Base-by-base conservation (phyloP, 2,888 invertebrate species). In the Malthinus flaveolus region DNA sequence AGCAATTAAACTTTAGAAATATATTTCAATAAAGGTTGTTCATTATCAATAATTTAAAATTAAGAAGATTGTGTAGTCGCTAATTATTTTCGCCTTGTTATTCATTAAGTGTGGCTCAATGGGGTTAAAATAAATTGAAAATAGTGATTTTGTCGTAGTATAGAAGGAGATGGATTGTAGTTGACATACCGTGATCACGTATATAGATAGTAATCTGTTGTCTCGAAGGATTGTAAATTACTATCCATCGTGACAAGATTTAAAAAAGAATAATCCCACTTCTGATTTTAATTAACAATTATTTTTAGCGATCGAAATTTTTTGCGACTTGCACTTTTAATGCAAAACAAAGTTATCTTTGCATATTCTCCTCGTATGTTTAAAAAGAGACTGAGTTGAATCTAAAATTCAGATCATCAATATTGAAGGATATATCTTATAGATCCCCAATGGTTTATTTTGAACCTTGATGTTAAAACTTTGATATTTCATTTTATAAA, bases 221-320 rank as follows among this genome's bases (percentile, higher is more conserved):
- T 68, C 68, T 64, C 65, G 63, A 63, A 64, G 60, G 67, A 56
- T 63, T 68, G 64, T 65, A 68, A 68, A 68, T 69, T 69, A 69
- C 66, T 59, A 23, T 3, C 55, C 59, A 62, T 58, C 69, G 69
- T 69, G 69, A 69, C 66, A 61, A 55, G 68, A 66, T 66, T 23
- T 23, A 23, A 23, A 23, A 23, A 23, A 23, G 5, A 23, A 23
- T 23, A 23, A 23, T 23, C 23, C 3, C 23, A 23, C 5, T 23
- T 23, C 5, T 23, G 23, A 23, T 5, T 23, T 23, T 23, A 23
- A 23, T 23, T 23, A 23, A 23, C 5, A 2, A 23, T 23, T n/a
- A 23, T 23, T 23, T 23, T 23, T 23, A 23, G 5, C 23, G 39
- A 39, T 12, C 6, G 15, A 15, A n/a, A 23, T 15, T 42, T 37